Evolutionary conservation across 2,797 vertebrate genomes (phyloP), one percentile per base, ranked within the genome.

Genomic region (Pterois miles): DNA sequence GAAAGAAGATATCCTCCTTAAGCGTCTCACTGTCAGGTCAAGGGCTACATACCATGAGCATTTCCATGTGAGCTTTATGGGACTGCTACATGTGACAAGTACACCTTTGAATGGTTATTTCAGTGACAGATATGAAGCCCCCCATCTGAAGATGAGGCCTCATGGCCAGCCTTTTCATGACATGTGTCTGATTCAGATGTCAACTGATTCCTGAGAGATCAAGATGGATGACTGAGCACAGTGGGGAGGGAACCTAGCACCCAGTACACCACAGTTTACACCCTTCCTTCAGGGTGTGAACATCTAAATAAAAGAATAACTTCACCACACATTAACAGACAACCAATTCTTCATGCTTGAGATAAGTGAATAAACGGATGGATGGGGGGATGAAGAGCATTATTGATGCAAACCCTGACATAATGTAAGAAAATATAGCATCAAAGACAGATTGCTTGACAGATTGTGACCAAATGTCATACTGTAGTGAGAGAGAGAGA

Each of bases 381-480:
- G 43, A 25, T 38, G 9, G 43, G 53, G 12, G 34, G 66, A 59
- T 54, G 46, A 33, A 20, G 48, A 58, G 65, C 1, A 1, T 31
- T 18, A 57, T 20, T 67, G 50, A 57, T 67, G 71, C n/a, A 66
- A 72, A 63, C 33, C 20, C 65, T 65, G 60, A 57, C 40, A 40
- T 65, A 40, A 80, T 67, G 66, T 65, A 38, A 23, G 25, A 71
- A 81, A 83, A 64, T 52, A 70, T 71, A 65, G 70, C 64, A 70
- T 67, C 40, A 83, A 84, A 85, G 75, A 81, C 83, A 88, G 88
- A 84, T 79, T 82, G 80, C 72, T 68, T 63, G 81, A 85, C 91
- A 92, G 88, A 85, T 84, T 91, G 83, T 84, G 78, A 80, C 78
- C 75, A 86, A 89, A 86, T 86, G 89, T 85, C 84, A 86, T 50